A percentile compares a stretch with the other conserved stretches of the same genome.
phyloP scores from a whole-genome alignment of 2,113 vertebrate genomes.

The Notarius quadriscutis region DNA sequence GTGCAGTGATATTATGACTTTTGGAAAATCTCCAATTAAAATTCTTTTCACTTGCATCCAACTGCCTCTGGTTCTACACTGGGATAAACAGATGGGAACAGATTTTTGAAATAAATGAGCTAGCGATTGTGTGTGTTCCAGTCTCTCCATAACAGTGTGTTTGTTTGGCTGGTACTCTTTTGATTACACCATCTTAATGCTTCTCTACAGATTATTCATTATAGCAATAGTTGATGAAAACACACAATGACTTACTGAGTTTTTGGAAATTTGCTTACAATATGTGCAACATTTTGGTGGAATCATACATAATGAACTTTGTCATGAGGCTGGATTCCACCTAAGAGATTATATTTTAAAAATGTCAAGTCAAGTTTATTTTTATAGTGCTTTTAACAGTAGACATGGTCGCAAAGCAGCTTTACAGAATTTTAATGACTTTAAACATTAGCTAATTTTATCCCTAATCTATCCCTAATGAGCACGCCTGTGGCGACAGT shows the following conservation, averaged over 20 bases:
- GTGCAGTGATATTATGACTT: background rate
- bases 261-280: constrained; percentile 13
- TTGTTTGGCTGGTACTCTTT: constrained; percentile 19
- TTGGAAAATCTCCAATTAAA: constrained; percentile 20
- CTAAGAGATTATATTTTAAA: background rate
- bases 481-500: no score
- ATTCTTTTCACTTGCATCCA: background rate
- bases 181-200: constrained; percentile 26
- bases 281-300: background rate
- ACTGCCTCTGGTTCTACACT: background rate
- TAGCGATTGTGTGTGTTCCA: constrained; percentile 7
- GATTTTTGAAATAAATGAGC: constrained; percentile 22
- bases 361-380: no score
- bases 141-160: background rate
- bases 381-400: no score
- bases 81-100: constrained; percentile 23
- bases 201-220: background rate
- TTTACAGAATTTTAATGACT: no score
- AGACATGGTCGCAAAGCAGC: no score
- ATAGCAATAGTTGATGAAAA: constrained; percentile 6
- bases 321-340: background rate
- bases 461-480: no score
- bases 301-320: background rate
- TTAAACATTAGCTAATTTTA: no score
- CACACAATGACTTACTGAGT: constrained; percentile 4